Percentiles rank a stretch among this genome's conserved stretches.
phyloP scores from a whole-genome alignment of 2,888 invertebrate genomes.

The Galerucella pusilla region DNA sequence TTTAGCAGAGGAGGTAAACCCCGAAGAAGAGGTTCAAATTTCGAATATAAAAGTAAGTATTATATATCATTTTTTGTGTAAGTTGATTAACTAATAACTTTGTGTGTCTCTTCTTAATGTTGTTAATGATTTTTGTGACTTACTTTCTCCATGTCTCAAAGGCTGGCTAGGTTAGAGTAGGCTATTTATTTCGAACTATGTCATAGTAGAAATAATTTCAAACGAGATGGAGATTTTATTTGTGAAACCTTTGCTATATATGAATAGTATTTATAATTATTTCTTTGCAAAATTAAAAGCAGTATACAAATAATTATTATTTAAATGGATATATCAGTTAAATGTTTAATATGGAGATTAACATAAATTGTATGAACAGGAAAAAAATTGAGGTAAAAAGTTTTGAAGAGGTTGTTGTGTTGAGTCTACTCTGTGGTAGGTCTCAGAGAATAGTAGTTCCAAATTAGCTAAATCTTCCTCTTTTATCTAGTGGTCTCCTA shows the following conservation, averaged over 20 bases:
- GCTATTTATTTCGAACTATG: conserved; percentile 14
- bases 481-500: no score
- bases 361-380: no score
- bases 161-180: conserved; percentile 22
- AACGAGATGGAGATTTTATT: conserved; percentile 23
- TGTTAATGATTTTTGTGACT: conserved; percentile 43
- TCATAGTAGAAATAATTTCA: conserved; percentile 2
- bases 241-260: background rate
- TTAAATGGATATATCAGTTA: no score
- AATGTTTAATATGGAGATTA: no score
- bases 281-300: background rate
- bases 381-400: no score
- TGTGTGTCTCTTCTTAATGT: conserved; percentile 39
- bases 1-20: conserved; percentile 51
- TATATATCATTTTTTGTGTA: conserved; percentile 10
- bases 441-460: no score
- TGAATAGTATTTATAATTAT: background rate
- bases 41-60: conserved; percentile 55
- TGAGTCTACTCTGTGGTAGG: no score
- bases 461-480: no score
- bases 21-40: conserved; percentile 48
- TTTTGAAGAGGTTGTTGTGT: no score
- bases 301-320: background rate
- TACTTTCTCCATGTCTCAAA: conserved; percentile 30
- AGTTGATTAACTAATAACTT: conserved; percentile 40